These are phyloP conservation scores for Cremastobaeus sp. DNA, from an alignment of 2,888 invertebrate genomes.

Conservation along the genomic window DNA sequence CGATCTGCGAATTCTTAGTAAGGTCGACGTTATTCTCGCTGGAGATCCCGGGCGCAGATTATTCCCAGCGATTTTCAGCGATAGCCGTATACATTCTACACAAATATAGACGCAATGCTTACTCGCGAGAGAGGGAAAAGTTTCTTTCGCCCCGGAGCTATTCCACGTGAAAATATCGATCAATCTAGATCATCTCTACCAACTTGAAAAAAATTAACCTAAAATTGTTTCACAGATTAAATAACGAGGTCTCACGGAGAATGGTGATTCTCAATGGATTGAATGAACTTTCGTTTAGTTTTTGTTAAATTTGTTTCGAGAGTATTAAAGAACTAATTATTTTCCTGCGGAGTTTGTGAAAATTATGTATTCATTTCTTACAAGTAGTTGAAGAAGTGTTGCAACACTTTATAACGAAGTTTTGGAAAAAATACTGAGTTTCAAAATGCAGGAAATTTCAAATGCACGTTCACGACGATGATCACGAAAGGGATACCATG, in stretches of 20 bases:
- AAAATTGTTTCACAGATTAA: too few species aligned
- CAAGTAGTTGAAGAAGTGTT: too few species aligned
- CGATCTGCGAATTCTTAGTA: constrained; percentile 37
- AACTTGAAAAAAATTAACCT: neutral
- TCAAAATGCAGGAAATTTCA: too few species aligned
- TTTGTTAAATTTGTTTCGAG: too few species aligned
- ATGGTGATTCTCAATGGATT: too few species aligned
- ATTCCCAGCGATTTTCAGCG: constrained; percentile 39
- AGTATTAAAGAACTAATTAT: too few species aligned
- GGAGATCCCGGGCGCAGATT: constrained; percentile 40
- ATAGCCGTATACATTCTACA: constrained; percentile 31
- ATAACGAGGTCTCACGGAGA: too few species aligned
- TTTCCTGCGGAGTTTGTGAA: too few species aligned
- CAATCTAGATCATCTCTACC: constrained; percentile 28
- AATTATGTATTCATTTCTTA: too few species aligned
- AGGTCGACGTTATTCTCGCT: constrained; percentile 39
- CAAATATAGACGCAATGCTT: constrained; percentile 35
- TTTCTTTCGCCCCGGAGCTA: constrained; percentile 49
- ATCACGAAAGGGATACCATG: constrained; percentile 40
- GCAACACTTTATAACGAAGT: too few species aligned
- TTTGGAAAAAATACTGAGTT: too few species aligned
- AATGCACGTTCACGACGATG: constrained; percentile 25
- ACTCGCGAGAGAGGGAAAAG: constrained; percentile 27
- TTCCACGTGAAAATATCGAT: constrained; percentile 38
- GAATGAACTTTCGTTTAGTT: too few species aligned